Conservation (phyloP, 2,888 invertebrate genomes). For the Argynnis bischoffii region DNA sequence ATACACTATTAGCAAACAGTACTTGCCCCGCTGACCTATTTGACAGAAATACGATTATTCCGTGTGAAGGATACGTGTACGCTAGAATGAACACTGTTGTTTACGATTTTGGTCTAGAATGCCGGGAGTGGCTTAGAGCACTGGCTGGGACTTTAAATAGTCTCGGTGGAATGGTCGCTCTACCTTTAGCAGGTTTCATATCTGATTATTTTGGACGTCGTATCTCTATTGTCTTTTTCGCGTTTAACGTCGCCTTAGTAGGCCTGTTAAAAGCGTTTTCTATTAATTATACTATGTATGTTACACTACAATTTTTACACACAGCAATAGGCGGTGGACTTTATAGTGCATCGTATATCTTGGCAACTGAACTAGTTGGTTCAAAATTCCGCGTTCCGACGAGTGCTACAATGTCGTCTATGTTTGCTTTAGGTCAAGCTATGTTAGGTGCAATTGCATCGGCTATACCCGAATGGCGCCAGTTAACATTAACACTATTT, state of each 20-base stretch:
- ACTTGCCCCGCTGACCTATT: conserved; percentile 60
- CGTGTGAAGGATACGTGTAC: conserved; percentile 66
- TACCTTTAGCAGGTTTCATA: conserved; percentile 85
- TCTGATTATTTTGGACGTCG: conserved; percentile 84
- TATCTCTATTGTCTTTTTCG: conserved; percentile 66
- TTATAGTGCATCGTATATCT: conserved; percentile 72
- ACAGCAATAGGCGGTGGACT: conserved; percentile 71
- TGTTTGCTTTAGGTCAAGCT: conserved; percentile 88
- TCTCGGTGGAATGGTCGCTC: conserved; percentile 86
- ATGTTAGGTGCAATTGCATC: conserved; percentile 86
- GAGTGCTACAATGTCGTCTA: conserved; percentile 86
- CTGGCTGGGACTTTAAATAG: conserved; percentile 89
- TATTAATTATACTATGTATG: conserved; percentile 70
- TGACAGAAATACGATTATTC: conserved; percentile 54
- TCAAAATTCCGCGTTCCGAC: conserved; percentile 87
- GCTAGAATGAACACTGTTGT: conserved; percentile 67
- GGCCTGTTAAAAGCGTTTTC: conserved; percentile 71
- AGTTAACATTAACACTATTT: conserved; percentile 85
- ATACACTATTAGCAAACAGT: conserved; percentile 38
- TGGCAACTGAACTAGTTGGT: conserved; percentile 89
- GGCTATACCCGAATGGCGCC: conserved; percentile 86
- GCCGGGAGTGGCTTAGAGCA: conserved; percentile 86
- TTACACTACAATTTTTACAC: conserved; percentile 65
- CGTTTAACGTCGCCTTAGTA: conserved; percentile 65
- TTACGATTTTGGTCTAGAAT: conserved; percentile 70